phyloP scores from a whole-genome alignment of 2,888 invertebrate species.

The Prosopocoilus inquinatus region DNA sequence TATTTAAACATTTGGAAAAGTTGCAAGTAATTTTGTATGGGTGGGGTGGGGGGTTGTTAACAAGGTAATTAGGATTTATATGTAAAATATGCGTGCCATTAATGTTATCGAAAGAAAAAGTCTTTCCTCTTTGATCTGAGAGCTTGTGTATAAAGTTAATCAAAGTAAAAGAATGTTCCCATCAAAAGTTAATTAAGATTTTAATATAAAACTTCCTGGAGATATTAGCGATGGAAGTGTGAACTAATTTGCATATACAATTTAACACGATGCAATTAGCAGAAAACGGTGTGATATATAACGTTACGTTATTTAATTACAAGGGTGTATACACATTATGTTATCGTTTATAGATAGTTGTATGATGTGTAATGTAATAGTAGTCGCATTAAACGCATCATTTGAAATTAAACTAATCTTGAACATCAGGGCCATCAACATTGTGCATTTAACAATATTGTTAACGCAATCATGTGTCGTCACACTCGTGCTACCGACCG shows the following conservation, averaged over 20 bases:
- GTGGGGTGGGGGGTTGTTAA: too few species aligned
- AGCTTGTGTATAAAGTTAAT: too few species aligned
- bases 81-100: too few species aligned
- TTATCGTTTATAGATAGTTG: neutral
- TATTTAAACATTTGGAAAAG: too few species aligned
- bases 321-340: neutral
- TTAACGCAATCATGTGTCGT: conserved; percentile 16
- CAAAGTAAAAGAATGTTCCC: too few species aligned
- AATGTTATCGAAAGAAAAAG: too few species aligned
- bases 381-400: neutral
- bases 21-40: too few species aligned
- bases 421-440: neutral
- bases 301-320: conserved; percentile 9
- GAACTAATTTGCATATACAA: neutral
- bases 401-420: neutral
- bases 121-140: too few species aligned
- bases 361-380: neutral
- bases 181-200: too few species aligned
- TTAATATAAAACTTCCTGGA: too few species aligned
- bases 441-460: conserved; percentile 4
- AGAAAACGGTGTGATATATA: neutral
- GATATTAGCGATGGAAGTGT: too few species aligned
- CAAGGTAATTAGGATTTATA: too few species aligned
- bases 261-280: conserved; percentile 8
- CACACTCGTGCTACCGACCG: conserved; percentile 16